These are phyloP conservation scores for Diarsia brunnea DNA, from an alignment of 2,888 invertebrate species.

Conservation along the genomic window DNA sequence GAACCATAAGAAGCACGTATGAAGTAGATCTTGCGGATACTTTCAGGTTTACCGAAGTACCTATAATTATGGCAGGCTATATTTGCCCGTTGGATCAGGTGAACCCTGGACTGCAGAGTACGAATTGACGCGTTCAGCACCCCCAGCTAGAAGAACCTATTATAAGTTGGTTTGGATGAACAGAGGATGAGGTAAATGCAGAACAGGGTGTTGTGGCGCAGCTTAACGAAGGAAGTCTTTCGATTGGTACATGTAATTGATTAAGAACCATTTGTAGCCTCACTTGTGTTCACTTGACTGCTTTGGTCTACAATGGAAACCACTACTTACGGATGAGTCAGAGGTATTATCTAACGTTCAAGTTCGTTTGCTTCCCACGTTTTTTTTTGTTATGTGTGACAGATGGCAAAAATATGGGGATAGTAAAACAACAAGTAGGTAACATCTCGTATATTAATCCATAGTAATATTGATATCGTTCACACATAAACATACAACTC, in stretches of 20 bases:
- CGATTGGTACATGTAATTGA: not conserved
- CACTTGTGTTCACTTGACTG: not conserved
- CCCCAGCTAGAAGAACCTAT: not conserved
- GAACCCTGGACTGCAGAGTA: not conserved
- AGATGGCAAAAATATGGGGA: constrained; percentile 22
- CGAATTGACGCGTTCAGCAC: not conserved
- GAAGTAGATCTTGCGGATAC: too few relatives aligned
- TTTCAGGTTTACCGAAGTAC: too few relatives aligned
- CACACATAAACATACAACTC: constrained; percentile 78
- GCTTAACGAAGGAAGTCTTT: not conserved
- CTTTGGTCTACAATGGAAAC: not conserved
- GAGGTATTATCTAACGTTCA: not conserved
- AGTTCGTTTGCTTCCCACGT: not conserved
- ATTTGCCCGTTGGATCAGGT: not conserved
- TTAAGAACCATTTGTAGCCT: not conserved
- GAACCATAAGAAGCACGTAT: too few relatives aligned
- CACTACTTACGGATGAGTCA: not conserved
- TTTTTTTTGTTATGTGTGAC: not conserved
- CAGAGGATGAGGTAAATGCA: not conserved
- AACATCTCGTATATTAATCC: constrained; percentile 85
- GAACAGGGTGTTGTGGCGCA: not conserved
- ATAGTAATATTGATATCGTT: constrained; percentile 75
- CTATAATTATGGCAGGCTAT: too few relatives aligned
- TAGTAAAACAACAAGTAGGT: constrained; percentile 70
- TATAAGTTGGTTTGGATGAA: not conserved